Evolutionary conservation across 2,797 vertebrate genomes (phyloP).

Genomic region (Anguilla marmorata): DNA sequence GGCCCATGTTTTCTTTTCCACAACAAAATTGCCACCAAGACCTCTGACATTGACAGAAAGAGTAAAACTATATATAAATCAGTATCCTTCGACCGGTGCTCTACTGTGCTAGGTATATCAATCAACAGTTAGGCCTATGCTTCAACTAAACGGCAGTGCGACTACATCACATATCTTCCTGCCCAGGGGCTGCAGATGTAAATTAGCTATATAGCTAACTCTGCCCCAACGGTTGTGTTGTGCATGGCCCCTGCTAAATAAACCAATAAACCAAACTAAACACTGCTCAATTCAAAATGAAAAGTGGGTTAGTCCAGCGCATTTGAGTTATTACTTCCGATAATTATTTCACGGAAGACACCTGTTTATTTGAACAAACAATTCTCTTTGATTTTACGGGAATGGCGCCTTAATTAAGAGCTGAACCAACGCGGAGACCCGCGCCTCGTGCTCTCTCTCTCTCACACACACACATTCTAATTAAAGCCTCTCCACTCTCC

Average conservation of each 20-base stretch:
- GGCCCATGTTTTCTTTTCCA: neutral
- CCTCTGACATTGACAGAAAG: neutral
- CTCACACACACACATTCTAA: constrained; percentile 57
- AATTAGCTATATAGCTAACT: too few relatives aligned
- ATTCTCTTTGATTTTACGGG: constrained; percentile 69
- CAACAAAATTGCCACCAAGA: neutral
- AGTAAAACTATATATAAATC: neutral
- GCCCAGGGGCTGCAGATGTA: too few relatives aligned
- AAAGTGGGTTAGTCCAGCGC: neutral
- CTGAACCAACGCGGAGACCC: constrained; percentile 46
- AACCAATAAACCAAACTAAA: too few relatives aligned
- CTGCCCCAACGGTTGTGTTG: too few relatives aligned
- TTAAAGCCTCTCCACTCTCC: constrained; percentile 62
- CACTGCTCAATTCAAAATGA: neutral
- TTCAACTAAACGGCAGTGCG: neutral
- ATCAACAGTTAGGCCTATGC: neutral
- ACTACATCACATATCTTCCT: neutral
- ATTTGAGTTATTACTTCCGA: neutral
- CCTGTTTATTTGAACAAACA: constrained; percentile 62
- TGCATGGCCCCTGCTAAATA: too few relatives aligned
- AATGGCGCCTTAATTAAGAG: constrained; percentile 62
- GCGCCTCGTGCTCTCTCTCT: constrained; percentile 49
- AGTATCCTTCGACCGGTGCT: neutral
- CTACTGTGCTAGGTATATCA: neutral
- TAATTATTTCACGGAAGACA: constrained; percentile 42